phyloP scores from a whole-genome alignment of 2,113 vertebrate species.

The Hystrix cristata region DNA sequence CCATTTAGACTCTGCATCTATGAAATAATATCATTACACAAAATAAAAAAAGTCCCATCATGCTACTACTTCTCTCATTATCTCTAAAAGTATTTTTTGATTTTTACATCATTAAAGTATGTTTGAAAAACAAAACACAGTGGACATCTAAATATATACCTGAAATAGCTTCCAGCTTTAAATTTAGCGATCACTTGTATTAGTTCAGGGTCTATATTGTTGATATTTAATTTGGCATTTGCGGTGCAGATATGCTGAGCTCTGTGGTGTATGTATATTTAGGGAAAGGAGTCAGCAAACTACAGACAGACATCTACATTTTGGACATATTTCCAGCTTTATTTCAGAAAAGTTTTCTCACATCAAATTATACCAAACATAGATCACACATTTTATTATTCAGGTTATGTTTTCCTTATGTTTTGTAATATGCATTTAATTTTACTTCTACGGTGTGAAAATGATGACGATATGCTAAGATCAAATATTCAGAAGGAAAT shows the following conservation, averaged over 20 bases:
- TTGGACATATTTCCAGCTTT: conserved; percentile 32
- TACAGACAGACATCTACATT: conserved; percentile 42
- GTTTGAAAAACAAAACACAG: conserved; percentile 61
- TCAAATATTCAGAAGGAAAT: neutral
- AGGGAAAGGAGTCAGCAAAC: conserved; percentile 71
- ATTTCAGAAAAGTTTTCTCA: conserved; percentile 39
- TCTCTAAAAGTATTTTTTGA: conserved; percentile 73
- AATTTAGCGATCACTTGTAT: conserved; percentile 76
- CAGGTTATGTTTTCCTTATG: neutral
- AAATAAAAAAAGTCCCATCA: conserved; percentile 67
- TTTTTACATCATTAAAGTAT: conserved; percentile 71
- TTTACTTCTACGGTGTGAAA: neutral
- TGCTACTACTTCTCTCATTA: conserved; percentile 77
- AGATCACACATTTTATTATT: neutral
- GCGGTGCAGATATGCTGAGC: conserved; percentile 42
- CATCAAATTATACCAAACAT: neutral
- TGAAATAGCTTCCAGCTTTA: conserved; percentile 74
- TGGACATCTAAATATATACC: conserved; percentile 77
- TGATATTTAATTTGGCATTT: conserved; percentile 77
- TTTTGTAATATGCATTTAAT: neutral
- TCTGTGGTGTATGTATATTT: conserved; percentile 78
- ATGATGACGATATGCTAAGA: neutral
- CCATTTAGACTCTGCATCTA: neutral
- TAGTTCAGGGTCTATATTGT: conserved; percentile 54
- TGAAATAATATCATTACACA: conserved; percentile 18